phyloP scores from a whole-genome alignment of 2,888 invertebrate species.

The Nycteola revayana region DNA sequence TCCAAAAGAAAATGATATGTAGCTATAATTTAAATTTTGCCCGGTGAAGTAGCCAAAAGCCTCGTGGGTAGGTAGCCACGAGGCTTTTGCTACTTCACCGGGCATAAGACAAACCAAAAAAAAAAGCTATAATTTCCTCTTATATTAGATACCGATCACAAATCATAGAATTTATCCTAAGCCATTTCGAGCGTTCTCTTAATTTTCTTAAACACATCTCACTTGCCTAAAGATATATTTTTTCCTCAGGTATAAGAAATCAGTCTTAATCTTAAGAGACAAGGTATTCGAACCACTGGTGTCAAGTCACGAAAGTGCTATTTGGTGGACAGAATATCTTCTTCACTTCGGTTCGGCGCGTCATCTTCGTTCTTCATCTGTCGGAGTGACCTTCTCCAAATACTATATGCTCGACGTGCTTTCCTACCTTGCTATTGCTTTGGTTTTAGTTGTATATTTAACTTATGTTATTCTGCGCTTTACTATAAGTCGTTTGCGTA shows the following conservation, averaged over 20 bases:
- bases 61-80: too few relatives aligned
- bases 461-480: conserved; percentile 37
- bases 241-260: conserved; percentile 58
- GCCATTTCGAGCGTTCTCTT: too few relatives aligned
- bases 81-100: too few relatives aligned
- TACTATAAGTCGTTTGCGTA: conserved; percentile 39
- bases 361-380: conserved; percentile 65
- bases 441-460: conserved; percentile 30
- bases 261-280: conserved; percentile 48
- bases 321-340: conserved; percentile 81
- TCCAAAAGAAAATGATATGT: too few relatives aligned
- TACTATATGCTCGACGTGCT: conserved; percentile 65
- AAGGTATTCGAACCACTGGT: conserved; percentile 50
- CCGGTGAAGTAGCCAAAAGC: too few relatives aligned
- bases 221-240: too few relatives aligned
- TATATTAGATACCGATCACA: too few relatives aligned
- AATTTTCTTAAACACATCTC: too few relatives aligned
- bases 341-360: conserved; percentile 66
- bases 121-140: too few relatives aligned
- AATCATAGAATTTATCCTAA: too few relatives aligned
- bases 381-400: conserved; percentile 55
- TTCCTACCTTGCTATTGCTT: conserved; percentile 31
- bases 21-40: too few relatives aligned
- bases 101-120: too few relatives aligned
- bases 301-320: conserved; percentile 71